Conservation (phyloP, 2,113 vertebrate genomes). For the Sardina pilchardus region DNA sequence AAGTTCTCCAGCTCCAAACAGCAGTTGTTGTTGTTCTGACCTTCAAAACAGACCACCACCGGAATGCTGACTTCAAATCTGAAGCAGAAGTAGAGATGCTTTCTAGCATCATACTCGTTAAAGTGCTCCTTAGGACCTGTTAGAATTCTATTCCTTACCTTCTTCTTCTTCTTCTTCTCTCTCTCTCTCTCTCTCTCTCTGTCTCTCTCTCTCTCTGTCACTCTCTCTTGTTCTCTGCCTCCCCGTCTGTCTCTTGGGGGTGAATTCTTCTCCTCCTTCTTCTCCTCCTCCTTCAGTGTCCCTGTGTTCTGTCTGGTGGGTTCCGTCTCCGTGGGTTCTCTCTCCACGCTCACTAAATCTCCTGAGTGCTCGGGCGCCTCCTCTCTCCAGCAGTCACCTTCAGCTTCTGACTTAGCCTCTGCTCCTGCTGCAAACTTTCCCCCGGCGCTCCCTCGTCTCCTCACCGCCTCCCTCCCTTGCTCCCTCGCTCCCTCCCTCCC, state of each 20-base stretch:
- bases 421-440: slow-evolving; percentile 59
- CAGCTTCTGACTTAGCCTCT: slow-evolving; percentile 40
- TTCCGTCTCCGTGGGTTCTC: slow-evolving; percentile 26
- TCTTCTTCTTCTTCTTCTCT: slow-evolving; percentile 35
- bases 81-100: too few species aligned
- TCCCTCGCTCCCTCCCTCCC: too few species aligned
- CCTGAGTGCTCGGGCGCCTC: slow-evolving; percentile 41
- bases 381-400: slow-evolving; percentile 64
- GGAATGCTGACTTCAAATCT: neutral
- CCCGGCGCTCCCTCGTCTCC: neutral
- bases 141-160: slow-evolving; percentile 58
- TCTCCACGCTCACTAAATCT: slow-evolving; percentile 47
- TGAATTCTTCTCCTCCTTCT: neutral
- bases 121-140: slow-evolving; percentile 33
- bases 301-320: slow-evolving; percentile 23
- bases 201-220: neutral
- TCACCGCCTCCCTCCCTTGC: slow-evolving; percentile 18
- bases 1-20: neutral
- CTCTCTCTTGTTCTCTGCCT: slow-evolving; percentile 28
- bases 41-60: neutral
- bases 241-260: slow-evolving; percentile 24
- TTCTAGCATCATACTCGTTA: slow-evolving; percentile 10
- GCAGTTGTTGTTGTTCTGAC: neutral
- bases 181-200: slow-evolving; percentile 27
- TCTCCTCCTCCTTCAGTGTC: slow-evolving; percentile 19